Evolutionary conservation across 2,888 invertebrate genomes (phyloP).

Genomic region (Beris chalybata): DNA sequence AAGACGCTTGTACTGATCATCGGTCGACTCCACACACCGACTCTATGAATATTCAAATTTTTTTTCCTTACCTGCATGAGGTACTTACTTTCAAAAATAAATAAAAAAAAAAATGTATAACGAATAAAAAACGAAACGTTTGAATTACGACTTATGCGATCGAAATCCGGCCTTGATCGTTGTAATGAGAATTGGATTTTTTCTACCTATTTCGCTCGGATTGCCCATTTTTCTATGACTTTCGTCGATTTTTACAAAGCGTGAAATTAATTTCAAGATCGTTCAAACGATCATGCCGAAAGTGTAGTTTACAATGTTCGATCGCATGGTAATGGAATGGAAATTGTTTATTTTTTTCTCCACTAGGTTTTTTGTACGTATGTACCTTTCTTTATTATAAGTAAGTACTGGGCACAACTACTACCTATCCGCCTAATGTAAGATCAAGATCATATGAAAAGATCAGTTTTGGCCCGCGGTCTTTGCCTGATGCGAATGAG

Average conservation of each 20-base stretch:
- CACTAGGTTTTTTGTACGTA: no score
- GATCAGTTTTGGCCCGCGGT: neutral
- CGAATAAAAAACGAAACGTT: constrained; percentile 1
- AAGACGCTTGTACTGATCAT: no score
- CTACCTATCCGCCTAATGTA: constrained; percentile 3
- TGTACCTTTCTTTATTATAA: constrained; percentile 22
- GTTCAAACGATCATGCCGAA: constrained; percentile 24
- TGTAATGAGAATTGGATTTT: constrained; percentile 21
- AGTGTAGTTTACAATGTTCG: neutral
- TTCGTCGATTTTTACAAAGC: constrained; percentile 27
- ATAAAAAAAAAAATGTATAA: no score
- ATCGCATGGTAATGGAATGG: constrained; percentile 21
- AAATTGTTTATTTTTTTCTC: constrained; percentile 25
- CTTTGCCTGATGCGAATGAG: neutral
- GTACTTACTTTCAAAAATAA: neutral
- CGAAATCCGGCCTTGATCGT: constrained; percentile 17
- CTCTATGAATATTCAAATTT: constrained; percentile 31
- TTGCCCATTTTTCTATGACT: constrained; percentile 19
- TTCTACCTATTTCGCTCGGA: neutral
- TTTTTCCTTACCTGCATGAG: constrained; percentile 17
- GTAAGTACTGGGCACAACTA: constrained; percentile 4
- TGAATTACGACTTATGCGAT: neutral
- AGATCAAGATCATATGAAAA: constrained; percentile 14
- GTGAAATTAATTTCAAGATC: constrained; percentile 25
- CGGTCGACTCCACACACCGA: neutral